phyloP scores from a whole-genome alignment of 2,888 invertebrate species.

The Schizaphis graminum region DNA sequence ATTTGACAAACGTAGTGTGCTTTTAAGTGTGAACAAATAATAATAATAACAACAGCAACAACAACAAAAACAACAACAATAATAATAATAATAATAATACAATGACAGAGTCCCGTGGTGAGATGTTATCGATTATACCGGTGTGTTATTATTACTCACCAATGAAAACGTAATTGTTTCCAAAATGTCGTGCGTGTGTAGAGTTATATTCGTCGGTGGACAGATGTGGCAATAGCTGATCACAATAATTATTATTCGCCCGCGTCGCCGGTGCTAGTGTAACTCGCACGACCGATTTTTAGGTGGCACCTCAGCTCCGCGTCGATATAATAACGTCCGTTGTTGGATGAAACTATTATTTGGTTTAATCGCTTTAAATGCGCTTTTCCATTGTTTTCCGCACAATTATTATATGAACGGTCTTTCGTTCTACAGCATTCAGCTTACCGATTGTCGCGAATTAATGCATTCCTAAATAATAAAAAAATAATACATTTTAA shows the following conservation, averaged over 20 bases:
- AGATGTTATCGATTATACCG: constrained; percentile 6
- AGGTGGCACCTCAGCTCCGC: background rate
- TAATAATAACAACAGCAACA: background rate
- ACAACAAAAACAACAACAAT: background rate
- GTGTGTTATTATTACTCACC: background rate
- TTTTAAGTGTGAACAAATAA: constrained; percentile 34
- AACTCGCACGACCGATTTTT: background rate
- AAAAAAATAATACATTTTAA: background rate
- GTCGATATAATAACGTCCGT: background rate
- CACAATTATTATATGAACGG: background rate
- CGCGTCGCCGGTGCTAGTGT: background rate
- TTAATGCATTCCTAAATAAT: background rate
- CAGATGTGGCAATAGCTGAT: background rate
- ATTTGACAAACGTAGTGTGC: constrained; percentile 1
- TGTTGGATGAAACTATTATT: background rate
- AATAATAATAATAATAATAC: background rate
- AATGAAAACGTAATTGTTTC: constrained; percentile 13
- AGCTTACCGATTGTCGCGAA: background rate
- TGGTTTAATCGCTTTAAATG: background rate
- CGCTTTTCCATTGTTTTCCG: background rate
- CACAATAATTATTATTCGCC: background rate
- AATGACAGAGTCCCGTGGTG: background rate
- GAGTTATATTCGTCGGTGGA: background rate
- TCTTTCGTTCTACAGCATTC: background rate
- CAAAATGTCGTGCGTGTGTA: background rate